Evolutionary conservation across 2,888 invertebrate species (phyloP), one percentile per base, ranked within the genome.

Genomic region (Cenopis cana): DNA sequence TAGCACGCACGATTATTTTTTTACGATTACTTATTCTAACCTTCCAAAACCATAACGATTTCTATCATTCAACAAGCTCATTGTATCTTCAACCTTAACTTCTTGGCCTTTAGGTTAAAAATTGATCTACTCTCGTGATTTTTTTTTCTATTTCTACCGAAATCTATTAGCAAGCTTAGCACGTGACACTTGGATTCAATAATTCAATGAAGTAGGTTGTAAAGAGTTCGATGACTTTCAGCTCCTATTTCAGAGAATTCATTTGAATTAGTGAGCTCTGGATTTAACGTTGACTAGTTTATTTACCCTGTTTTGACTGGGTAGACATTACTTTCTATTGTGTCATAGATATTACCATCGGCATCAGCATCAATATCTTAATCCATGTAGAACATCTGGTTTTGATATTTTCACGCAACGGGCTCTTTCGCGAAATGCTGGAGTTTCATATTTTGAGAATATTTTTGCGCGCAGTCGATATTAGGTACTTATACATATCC

Each of bases 121-220:
- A 6, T 33, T 2, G 5, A 9, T 46, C n/a, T 52, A 18, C 14
- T 6, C 10, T 20, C 12, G 33, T 36, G 14, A 9, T 18, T 52
- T 3, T 38, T 52, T 38, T 54, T 14, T 6, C 14, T 20, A 24
- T 20, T 52, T 2, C 36, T 36, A 17, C 0, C 33, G 33, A 50
- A 33, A 18, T 62, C 50, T 50, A 50, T 62, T 50, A 62, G 6
- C 62, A 62, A n/a, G 52, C 36, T 62, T 50, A 62, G 6, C 62
- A 62, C 20, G 52, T 52, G 52, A 24, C 52, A 64, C 11, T 38
- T 64, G 64, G 64, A 11, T 64, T 38, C 52, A 64, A 54, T 64
- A 64, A 64, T 54, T 64, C 52, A 54, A 12, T 64, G 64, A 38
- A 54, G 11, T n/a, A 36, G 36, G 11, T n/a, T 17, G 36, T 59